Evolutionary conservation across 2,113 vertebrate genomes (phyloP).

Genomic region (Nycticebus coucang): DNA sequence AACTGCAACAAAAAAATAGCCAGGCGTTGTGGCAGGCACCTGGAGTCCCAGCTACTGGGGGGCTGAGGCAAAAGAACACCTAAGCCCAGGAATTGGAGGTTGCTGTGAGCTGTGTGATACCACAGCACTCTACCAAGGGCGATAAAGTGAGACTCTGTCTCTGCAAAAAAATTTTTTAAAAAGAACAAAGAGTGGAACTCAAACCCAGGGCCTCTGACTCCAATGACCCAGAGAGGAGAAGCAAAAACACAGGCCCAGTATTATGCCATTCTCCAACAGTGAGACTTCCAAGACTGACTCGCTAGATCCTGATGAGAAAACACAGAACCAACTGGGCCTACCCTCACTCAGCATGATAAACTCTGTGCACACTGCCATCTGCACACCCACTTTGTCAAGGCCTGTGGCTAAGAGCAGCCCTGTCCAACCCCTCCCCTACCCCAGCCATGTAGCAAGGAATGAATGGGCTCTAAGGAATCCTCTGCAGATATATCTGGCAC

Average conservation of each 20-base stretch:
- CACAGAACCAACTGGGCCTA: neutral
- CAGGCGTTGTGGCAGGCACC: too few relatives aligned
- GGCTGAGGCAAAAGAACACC: too few relatives aligned
- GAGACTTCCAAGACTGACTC: neutral
- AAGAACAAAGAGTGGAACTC: neutral
- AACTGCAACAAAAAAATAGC: too few relatives aligned
- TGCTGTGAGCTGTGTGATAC: too few relatives aligned
- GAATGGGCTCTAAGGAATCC: neutral
- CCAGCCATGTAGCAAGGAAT: neutral
- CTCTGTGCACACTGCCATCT: neutral
- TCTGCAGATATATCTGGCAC: neutral
- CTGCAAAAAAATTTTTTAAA: too few relatives aligned
- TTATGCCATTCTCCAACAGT: neutral
- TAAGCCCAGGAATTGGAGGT: too few relatives aligned
- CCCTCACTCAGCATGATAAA: too few relatives aligned
- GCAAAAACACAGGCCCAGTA: accelerated
- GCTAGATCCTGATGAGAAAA: neutral
- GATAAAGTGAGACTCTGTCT: too few relatives aligned
- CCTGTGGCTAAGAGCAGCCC: neutral
- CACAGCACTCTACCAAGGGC: too few relatives aligned
- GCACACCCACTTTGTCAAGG: neutral
- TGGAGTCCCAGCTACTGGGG: too few relatives aligned
- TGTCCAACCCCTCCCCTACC: neutral
- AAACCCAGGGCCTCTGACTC: neutral
- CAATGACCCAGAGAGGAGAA: neutral